Conservation (phyloP, 2,888 invertebrate species). For the Calameuta filiformis region DNA sequence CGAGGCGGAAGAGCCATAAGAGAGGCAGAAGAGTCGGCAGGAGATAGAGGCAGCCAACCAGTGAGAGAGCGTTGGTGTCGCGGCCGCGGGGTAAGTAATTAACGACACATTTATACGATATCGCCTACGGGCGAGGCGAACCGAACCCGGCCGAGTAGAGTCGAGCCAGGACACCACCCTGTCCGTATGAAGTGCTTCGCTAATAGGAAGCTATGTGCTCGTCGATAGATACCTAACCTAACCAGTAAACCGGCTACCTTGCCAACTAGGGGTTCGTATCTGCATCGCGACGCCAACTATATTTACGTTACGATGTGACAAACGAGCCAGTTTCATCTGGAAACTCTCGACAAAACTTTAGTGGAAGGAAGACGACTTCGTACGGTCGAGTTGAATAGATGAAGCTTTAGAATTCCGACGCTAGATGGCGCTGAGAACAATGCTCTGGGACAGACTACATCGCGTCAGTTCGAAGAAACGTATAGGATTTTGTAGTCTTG, state of each 20-base stretch:
- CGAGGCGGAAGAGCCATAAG: slow-evolving; percentile 29
- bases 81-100: slow-evolving; percentile 61
- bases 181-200: slow-evolving; percentile 53
- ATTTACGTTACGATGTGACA: slow-evolving; percentile 9
- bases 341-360: neutral
- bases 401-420: neutral
- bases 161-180: slow-evolving; percentile 40
- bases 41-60: slow-evolving; percentile 10
- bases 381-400: neutral
- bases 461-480: neutral
- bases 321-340: slow-evolving; percentile 3
- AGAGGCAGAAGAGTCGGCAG: slow-evolving; percentile 19
- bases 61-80: slow-evolving; percentile 45
- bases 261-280: neutral
- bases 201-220: slow-evolving; percentile 60
- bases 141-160: slow-evolving; percentile 30
- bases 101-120: slow-evolving; percentile 65
- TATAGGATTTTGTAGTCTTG: neutral
- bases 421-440: neutral
- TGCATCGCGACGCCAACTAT: neutral
- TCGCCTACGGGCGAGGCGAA: slow-evolving; percentile 43
- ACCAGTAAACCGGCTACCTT: slow-evolving; percentile 21
- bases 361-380: neutral
- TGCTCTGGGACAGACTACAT: neutral
- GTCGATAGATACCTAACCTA: slow-evolving; percentile 56